These are phyloP conservation scores for Tenrec ecaudatus DNA, from an alignment of 2,113 vertebrate genomes.

Conservation along the genomic window DNA sequence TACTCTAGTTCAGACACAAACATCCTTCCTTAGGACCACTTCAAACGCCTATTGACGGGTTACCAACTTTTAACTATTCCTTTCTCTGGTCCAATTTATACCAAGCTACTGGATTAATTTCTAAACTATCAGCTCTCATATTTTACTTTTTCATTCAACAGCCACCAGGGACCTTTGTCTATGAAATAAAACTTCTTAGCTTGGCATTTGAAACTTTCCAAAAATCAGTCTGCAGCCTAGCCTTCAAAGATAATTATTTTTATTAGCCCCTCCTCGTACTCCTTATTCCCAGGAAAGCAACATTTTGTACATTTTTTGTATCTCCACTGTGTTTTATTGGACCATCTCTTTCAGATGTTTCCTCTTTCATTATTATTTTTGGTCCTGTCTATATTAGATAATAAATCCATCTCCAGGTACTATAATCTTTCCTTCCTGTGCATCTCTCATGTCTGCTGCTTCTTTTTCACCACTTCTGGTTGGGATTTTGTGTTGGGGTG, in stretches of 20 bases:
- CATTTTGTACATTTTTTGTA: not conserved
- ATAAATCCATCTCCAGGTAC: not conserved
- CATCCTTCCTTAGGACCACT: not conserved
- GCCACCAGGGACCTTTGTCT: not conserved
- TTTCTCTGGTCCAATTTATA: not conserved
- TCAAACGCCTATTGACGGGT: not conserved
- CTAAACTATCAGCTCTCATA: not conserved
- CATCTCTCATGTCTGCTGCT: not conserved
- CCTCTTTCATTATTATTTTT: not conserved
- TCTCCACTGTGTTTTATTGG: not conserved
- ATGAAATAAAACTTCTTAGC: constrained; percentile 15
- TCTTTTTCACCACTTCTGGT: not conserved
- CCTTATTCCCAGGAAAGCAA: not conserved
- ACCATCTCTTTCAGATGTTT: not conserved
- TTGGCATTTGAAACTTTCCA: not conserved
- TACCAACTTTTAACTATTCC: not conserved
- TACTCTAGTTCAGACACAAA: not conserved
- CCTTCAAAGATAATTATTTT: not conserved
- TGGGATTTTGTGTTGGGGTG: too few species aligned
- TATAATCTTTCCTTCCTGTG: not conserved
- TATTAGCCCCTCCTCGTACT: not conserved
- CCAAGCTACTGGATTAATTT: not conserved
- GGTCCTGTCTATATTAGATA: not conserved
- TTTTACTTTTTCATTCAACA: constrained; percentile 22
- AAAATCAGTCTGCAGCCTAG: not conserved